These are phyloP conservation scores for Lytechinus pictus DNA, from an alignment of 35 echinoderm and acorn worm genomes.

Conservation along the genomic window DNA sequence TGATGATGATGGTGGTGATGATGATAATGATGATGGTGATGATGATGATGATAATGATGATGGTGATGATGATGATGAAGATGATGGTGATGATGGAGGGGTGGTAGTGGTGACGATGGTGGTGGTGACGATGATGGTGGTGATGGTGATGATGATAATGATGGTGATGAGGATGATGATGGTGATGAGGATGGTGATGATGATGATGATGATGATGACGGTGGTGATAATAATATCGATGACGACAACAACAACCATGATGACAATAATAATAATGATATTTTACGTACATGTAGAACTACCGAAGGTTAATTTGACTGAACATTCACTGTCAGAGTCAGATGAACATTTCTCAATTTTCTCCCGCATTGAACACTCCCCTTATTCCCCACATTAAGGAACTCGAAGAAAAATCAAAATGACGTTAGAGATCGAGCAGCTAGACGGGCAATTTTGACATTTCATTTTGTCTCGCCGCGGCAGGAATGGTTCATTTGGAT, in stretches of 20 bases:
- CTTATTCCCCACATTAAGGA: background rate
- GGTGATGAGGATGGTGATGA: background rate
- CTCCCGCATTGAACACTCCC: background rate
- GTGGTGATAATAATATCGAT: background rate
- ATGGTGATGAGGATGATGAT: background rate
- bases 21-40: background rate
- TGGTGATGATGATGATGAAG: background rate
- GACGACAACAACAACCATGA: background rate
- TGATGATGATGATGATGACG: background rate
- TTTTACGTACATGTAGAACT: background rate
- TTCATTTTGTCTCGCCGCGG: background rate
- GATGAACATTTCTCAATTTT: background rate
- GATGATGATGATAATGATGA: background rate
- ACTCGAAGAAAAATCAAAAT: background rate
- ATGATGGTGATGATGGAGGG: too few species aligned
- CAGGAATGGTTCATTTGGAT: background rate
- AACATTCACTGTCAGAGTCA: too few species aligned
- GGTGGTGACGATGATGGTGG: background rate
- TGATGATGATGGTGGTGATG: background rate
- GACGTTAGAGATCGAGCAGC: background rate
- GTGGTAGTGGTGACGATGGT: too few species aligned
- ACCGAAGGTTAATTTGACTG: background rate
- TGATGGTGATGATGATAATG: background rate
- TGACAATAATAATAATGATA: background rate
- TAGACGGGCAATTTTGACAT: background rate